phyloP scores from a whole-genome alignment of 2,888 invertebrate genomes.

The Oscheius sp. region DNA sequence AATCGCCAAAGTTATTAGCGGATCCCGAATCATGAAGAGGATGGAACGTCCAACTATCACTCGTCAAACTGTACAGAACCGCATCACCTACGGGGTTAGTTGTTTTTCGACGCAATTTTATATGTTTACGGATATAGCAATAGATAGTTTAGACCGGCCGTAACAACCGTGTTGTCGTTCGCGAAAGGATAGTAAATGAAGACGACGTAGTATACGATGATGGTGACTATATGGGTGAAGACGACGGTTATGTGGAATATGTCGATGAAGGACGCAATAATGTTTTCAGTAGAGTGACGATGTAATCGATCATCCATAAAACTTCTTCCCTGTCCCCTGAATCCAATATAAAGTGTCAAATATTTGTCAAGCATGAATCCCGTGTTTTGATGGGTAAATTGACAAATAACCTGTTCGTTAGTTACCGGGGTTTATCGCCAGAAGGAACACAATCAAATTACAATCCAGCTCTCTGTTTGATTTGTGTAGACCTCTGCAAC shows the following conservation, averaged over 20 bases:
- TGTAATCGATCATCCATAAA: conserved; percentile 12
- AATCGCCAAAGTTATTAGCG: background rate
- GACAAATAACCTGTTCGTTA: conserved; percentile 20
- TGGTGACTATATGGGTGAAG: conserved; percentile 8
- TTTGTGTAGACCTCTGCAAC: background rate
- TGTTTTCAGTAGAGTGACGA: conserved; percentile 4
- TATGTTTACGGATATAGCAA: no score
- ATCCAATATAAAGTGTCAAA: conserved; percentile 13
- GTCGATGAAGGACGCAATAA: background rate
- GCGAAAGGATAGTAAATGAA: background rate
- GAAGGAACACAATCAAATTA: background rate
- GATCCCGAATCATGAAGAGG: conserved; percentile 8
- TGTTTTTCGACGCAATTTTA: no score
- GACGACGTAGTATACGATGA: background rate
- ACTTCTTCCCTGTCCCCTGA: no score
- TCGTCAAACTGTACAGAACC: background rate
- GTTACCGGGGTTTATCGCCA: conserved; percentile 16
- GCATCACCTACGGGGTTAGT: conserved; percentile 3
- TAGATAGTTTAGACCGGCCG: conserved; percentile 1
- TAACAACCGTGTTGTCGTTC: conserved; percentile 2
- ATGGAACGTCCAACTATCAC: background rate
- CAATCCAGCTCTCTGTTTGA: conserved; percentile 16
- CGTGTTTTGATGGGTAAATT: conserved; percentile 14
- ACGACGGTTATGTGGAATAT: conserved; percentile 21
- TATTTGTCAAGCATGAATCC: conserved; percentile 12